These are phyloP conservation scores for Pipistrellus kuhlii DNA, from an alignment of 2,797 vertebrate genomes.

Conservation along the genomic window DNA sequence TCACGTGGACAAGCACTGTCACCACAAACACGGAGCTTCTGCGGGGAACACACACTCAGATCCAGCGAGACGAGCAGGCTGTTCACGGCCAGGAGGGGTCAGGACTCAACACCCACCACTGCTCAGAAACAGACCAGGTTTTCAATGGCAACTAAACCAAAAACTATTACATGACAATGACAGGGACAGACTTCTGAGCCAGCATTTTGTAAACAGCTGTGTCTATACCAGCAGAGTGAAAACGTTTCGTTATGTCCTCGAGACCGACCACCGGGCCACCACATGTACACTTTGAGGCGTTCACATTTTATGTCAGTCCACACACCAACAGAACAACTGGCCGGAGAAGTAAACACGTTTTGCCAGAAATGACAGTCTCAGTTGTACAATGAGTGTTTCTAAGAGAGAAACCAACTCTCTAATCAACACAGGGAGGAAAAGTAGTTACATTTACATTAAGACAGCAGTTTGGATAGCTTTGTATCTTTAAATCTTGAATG, in stretches of 20 bases:
- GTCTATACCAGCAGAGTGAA: conserved; percentile 58
- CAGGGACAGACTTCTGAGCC: conserved; percentile 22
- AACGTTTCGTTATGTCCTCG: conserved; percentile 57
- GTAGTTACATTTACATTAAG: conserved; percentile 84
- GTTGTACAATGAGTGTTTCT: conserved; percentile 84
- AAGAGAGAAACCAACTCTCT: conserved; percentile 86
- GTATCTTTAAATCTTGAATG: conserved; percentile 74
- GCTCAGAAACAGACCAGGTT: neutral
- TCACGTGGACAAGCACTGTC: conserved; percentile 45
- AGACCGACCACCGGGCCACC: conserved; percentile 58
- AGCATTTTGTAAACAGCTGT: conserved; percentile 78
- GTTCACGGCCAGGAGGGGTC: conserved; percentile 49
- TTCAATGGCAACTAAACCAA: neutral
- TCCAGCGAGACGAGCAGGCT: conserved; percentile 72
- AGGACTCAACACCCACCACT: neutral
- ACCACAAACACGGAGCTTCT: conserved; percentile 56
- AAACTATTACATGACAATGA: neutral
- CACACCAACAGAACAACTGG: conserved; percentile 82
- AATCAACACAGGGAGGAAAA: conserved; percentile 82
- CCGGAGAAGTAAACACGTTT: conserved; percentile 78
- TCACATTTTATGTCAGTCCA: conserved; percentile 74
- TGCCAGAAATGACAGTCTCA: conserved; percentile 82
- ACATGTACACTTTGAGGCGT: conserved; percentile 58
- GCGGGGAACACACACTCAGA: neutral
- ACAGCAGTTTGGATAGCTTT: conserved; percentile 84